These are phyloP conservation scores for Lycophotia porphyrea DNA, from an alignment of 2,888 invertebrate genomes.

Conservation along the genomic window DNA sequence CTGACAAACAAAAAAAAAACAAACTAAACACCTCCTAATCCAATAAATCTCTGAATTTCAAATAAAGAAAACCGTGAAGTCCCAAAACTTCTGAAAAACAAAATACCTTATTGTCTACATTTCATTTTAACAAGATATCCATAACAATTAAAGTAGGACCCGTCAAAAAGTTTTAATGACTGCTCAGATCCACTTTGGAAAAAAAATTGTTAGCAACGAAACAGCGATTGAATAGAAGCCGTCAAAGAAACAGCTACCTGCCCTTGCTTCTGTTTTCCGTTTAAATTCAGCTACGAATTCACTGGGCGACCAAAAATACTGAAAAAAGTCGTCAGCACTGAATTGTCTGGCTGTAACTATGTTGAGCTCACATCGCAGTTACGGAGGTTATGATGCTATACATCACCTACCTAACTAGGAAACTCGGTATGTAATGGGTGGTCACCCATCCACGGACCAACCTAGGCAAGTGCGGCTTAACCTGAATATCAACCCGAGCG, in stretches of 20 bases:
- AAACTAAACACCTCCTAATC: slow-evolving; percentile 11
- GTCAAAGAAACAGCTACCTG: slow-evolving; percentile 69
- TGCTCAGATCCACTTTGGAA: slow-evolving; percentile 76
- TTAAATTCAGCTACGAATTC: slow-evolving; percentile 7
- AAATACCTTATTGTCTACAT: slow-evolving; percentile 68
- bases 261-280: slow-evolving; percentile 38
- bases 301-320: background rate
- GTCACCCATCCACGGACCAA: too few relatives aligned
- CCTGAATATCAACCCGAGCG: too few relatives aligned
- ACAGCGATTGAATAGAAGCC: slow-evolving; percentile 77
- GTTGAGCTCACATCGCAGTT: background rate
- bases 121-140: slow-evolving; percentile 81
- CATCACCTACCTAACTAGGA: too few relatives aligned
- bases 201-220: slow-evolving; percentile 68
- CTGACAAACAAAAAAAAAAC: slow-evolving; percentile 14
- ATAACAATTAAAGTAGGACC: slow-evolving; percentile 82
- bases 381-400: too few relatives aligned
- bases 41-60: slow-evolving; percentile 26
- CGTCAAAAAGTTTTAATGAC: slow-evolving; percentile 88
- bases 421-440: too few relatives aligned
- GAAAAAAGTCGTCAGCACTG: background rate
- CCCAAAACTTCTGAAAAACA: slow-evolving; percentile 56
- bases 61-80: slow-evolving; percentile 32
- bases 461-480: too few relatives aligned
- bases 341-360: background rate